Evolutionary conservation across 2,888 invertebrate genomes (phyloP).

Genomic region (Pyrgus malvae): DNA sequence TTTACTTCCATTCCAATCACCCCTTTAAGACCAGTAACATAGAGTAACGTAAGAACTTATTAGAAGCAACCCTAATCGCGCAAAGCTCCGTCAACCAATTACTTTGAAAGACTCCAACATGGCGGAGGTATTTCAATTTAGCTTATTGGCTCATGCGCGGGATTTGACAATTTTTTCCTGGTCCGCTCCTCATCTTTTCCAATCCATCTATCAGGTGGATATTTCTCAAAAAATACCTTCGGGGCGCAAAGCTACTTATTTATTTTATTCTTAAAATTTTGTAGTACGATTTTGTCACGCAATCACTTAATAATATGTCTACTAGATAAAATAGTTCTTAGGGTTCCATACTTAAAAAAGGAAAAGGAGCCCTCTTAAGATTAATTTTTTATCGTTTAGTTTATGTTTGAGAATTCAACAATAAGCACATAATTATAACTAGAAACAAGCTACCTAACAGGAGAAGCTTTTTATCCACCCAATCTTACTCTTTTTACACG

Average conservation of each 20-base stretch:
- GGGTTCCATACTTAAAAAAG: no score
- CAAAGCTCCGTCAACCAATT: slow-evolving; percentile 70
- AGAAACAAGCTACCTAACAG: no score
- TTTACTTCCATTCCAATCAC: slow-evolving; percentile 3
- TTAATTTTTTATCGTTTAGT: no score
- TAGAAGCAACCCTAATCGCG: slow-evolving; percentile 49
- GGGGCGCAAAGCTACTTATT: slow-evolving; percentile 23
- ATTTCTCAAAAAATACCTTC: slow-evolving; percentile 48
- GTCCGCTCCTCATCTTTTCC: slow-evolving; percentile 63
- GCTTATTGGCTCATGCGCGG: slow-evolving; percentile 76
- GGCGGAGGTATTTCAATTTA: slow-evolving; percentile 74
- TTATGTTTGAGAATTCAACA: no score
- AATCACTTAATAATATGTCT: background rate
- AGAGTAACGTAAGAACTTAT: slow-evolving; percentile 22
- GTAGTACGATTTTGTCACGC: background rate
- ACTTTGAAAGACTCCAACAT: slow-evolving; percentile 68
- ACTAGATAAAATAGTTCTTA: no score
- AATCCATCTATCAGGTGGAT: slow-evolving; percentile 62
- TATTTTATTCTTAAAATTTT: slow-evolving; percentile 9
- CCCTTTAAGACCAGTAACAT: slow-evolving; percentile 12
- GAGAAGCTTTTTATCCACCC: no score
- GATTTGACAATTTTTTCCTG: slow-evolving; percentile 72
- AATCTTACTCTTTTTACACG: no score
- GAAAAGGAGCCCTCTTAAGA: no score
- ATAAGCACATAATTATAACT: no score